These are phyloP conservation scores for Tigriopus japonicus DNA, from an alignment of 1,140 invertebrate genomes.

Conservation along the genomic window DNA sequence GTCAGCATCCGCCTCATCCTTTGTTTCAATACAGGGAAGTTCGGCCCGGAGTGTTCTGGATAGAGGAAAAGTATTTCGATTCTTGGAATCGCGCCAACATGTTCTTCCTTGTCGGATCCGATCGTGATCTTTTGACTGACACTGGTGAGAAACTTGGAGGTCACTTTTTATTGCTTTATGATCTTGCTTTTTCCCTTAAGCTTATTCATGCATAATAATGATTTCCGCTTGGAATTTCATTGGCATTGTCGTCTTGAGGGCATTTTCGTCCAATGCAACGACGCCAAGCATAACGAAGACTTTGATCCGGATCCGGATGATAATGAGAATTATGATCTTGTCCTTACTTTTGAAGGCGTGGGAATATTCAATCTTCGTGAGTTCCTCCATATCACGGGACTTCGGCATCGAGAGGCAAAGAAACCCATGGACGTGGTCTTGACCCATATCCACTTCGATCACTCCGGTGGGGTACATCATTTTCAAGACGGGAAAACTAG, in stretches of 20 bases:
- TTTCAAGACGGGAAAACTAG: background rate
- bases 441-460: background rate
- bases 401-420: background rate
- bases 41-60: background rate
- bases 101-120: background rate
- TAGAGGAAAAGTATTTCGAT: conserved; percentile 1
- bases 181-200: too few species aligned
- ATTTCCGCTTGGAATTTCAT: too few species aligned
- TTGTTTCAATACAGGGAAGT: background rate
- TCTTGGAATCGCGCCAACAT: background rate
- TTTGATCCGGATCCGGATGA: too few species aligned
- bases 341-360: too few species aligned
- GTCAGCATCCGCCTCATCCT: background rate
- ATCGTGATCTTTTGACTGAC: background rate
- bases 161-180: too few species aligned
- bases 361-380: too few species aligned
- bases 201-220: too few species aligned
- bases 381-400: too few species aligned
- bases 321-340: too few species aligned
- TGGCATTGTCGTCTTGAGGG: too few species aligned
- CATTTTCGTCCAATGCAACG: too few species aligned
- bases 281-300: too few species aligned
- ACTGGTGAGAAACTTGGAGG: background rate
- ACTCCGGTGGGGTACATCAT: background rate
- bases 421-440: background rate